Conservation (phyloP, 35 echinoderm and acorn worm species). For the Apostichopus parvimensis region DNA sequence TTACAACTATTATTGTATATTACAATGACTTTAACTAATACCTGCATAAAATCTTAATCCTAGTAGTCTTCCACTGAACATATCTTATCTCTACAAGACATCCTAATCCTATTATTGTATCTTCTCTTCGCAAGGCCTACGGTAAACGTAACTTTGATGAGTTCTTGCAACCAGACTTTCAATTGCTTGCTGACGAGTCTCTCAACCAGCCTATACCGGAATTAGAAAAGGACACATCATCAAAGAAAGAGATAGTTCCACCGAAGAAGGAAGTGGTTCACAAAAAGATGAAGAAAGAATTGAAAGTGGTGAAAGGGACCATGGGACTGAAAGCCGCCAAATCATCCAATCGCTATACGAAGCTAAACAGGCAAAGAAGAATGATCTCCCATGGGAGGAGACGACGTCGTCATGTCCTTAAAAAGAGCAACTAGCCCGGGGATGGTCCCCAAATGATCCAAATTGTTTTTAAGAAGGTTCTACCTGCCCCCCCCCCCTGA, state of each 20-base stretch:
- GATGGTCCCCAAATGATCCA: not conserved
- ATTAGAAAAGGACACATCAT: not conserved
- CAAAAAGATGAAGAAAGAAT: not conserved
- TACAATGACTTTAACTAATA: too few species aligned
- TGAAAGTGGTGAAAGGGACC: not conserved
- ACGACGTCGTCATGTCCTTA: not conserved
- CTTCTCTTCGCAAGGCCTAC: not conserved
- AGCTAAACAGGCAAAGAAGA: not conserved
- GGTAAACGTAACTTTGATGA: conserved; percentile 23
- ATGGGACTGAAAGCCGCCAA: not conserved
- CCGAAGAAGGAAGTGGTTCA: not conserved
- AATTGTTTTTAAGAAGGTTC: not conserved
- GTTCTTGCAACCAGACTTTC: conserved; percentile 62
- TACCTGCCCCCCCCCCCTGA: too few species aligned
- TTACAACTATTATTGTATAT: too few species aligned
- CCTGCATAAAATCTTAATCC: too few species aligned
- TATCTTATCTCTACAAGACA: too few species aligned
- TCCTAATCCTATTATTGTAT: too few species aligned
- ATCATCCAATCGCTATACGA: not conserved
- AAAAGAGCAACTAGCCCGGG: not conserved
- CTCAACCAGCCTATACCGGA: not conserved
- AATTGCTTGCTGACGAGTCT: not conserved
- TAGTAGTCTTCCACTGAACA: too few species aligned
- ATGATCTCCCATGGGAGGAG: not conserved
- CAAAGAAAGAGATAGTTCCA: not conserved